phyloP scores from a whole-genome alignment of 2,113 vertebrate species.

The Salvelinus fontinalis region DNA sequence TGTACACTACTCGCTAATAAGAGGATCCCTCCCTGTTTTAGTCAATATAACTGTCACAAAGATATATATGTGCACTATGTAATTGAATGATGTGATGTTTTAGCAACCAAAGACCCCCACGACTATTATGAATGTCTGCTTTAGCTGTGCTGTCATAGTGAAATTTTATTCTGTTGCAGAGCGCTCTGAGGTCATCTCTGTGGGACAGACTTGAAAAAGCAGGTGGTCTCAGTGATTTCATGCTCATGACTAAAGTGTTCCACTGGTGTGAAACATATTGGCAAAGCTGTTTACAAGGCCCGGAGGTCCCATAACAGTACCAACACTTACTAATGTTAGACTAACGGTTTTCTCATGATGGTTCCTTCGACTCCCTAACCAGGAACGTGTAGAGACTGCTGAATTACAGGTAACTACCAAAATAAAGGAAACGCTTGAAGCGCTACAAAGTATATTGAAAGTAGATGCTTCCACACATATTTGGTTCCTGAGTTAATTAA shows the following conservation, averaged over 20 bases:
- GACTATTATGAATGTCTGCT: slow-evolving; percentile 25
- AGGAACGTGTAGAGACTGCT: too few species aligned
- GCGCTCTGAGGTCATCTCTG: slow-evolving; percentile 14
- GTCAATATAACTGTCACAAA: neutral
- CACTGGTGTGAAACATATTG: neutral
- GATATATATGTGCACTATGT: neutral
- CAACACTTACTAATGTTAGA: neutral
- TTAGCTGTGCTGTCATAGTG: slow-evolving; percentile 43
- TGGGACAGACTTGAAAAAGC: slow-evolving; percentile 32
- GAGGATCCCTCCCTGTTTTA: neutral
- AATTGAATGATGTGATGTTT: neutral
- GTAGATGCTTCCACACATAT: too few species aligned
- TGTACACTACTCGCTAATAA: neutral
- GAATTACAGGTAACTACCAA: too few species aligned
- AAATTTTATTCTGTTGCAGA: slow-evolving; percentile 31
- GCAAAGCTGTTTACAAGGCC: slow-evolving; percentile 16
- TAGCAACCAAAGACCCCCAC: slow-evolving; percentile 10
- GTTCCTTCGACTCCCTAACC: too few species aligned
- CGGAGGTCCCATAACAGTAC: neutral
- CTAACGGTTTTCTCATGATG: neutral
- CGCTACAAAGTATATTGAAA: too few species aligned
- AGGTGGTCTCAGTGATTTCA: slow-evolving; percentile 46
- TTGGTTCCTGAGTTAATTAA: too few species aligned
- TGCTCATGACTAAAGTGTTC: slow-evolving; percentile 14
- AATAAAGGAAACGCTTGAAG: too few species aligned